Base-by-base conservation (phyloP, 2,888 invertebrate species). In the Lepidochitona cinerea region DNA sequence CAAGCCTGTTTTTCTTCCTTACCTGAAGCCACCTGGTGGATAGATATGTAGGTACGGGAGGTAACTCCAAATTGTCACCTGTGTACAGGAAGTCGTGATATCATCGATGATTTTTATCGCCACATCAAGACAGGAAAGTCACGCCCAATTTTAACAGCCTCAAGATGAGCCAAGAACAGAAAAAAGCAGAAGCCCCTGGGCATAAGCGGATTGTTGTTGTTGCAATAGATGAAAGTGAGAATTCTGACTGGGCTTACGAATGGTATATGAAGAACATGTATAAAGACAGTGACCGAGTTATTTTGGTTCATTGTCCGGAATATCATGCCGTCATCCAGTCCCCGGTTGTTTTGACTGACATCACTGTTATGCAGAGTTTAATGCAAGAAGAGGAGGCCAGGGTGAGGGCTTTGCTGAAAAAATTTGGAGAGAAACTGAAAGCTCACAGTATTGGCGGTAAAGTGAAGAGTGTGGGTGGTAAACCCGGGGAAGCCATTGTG, bases 341-440 rank as follows among this genome's bases (percentile, higher is more conserved):
- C 9, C 41, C 9, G 32, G 80, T 83, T 81, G 81, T 81, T n/a
- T 77, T 81, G 77, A 80, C 81, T 14, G 79, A 80, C 33, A 79
- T 78, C 9, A 80, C 75, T 35, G 79, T 80, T 54, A 74, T 81
- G 33, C 78, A 75, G 12, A 75, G 78, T 18, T 73, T 79, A 36
- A 74, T 82, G 26, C 75, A 80, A 12, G 73, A 76, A 35, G 84
- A 84, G 64, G 81, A 83, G 66, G 77, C 75, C 49, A 71, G 72
- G n/a, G 76, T 76, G 33, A 77, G 77, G 64, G 71, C 54, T 0
- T 78, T 81, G 59, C 76, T 81, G 33, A 81, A 86, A 33, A 68
- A 70, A 14, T 75, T 85, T 9, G 82, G 82, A 14, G 68, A 80
- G 71, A 84, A 83, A 70, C 78, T 86, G 3, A 81, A 80, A 53